Base-by-base conservation (phyloP, 23 tunicate genomes). In the Clavelina lepadiformis region DNA sequence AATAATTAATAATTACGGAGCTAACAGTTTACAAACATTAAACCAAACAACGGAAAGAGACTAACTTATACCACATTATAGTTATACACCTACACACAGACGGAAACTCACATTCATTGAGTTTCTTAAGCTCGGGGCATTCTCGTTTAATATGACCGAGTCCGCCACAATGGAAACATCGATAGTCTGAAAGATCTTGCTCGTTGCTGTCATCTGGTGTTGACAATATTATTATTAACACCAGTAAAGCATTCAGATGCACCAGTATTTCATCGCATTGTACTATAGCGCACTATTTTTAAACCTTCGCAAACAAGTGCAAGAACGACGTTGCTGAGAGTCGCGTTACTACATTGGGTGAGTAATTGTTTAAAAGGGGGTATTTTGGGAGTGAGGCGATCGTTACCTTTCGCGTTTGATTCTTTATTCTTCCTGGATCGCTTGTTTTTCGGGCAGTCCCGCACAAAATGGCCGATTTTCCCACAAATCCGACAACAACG, bases 401-500 rank as follows among this genome's bases (percentile, higher is more conserved):
- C n/a, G n/a, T n/a, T 21, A 66, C 72, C 72, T 66, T 66, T 66
- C 19, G 28, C 57, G 15, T 66, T 44, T n/a, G n/a, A n/a, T n/a
- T n/a, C n/a, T n/a, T n/a, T n/a, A n/a, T 66, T 51, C 32, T 61
- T 68, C 36, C 52, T 69, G 2, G 66, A 46, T n/a, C 77, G 50
- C 35, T 61, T 60, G 29, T 61, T 80, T 36, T 63, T 81, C 61
- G 96, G 88, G 65, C 98, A 81, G 37, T 76, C 91, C 46, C 91
- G 71, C n/a, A 82, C 75, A 45, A 74, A 91, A 57, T 91, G 98
- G 33, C 98, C 98, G 74, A 91, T 91, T 69, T 82, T 82, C 47
- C 98, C 98, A 56, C 98, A 91, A 71, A 82, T 71, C 22, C 80
- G 66, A 56, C 98, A 91, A 63, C 98, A 91, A 29, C 91, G 60